phyloP scores from a whole-genome alignment of 2,888 invertebrate species.

The Cepaea hortensis region DNA sequence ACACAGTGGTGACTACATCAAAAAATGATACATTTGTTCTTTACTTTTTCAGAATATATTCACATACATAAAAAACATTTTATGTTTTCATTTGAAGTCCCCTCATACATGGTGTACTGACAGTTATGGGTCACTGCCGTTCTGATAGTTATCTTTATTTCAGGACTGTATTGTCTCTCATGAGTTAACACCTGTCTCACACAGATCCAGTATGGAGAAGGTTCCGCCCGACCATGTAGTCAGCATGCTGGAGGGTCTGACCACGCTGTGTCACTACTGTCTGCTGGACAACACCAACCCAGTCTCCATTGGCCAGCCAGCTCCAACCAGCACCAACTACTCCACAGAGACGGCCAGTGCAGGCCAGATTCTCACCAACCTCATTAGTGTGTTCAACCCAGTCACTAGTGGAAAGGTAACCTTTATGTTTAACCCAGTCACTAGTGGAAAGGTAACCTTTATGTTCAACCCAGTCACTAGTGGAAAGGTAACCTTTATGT shows the following conservation, averaged over 20 bases:
- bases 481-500: neutral
- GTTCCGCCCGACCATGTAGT: constrained; percentile 86
- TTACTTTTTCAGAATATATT: no score
- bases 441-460: neutral
- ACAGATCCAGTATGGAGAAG: constrained; percentile 44
- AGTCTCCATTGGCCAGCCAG: constrained; percentile 72
- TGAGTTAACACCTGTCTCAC: neutral
- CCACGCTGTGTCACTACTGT: constrained; percentile 87
- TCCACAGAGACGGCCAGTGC: constrained; percentile 71
- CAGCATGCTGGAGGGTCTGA: constrained; percentile 86
- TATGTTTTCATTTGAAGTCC: no score
- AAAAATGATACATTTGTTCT: no score
- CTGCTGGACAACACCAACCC: constrained; percentile 80
- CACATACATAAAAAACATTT: no score
- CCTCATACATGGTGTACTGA: no score
- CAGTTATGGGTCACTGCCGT: no score
- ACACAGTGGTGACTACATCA: no score
- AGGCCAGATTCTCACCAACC: constrained; percentile 86
- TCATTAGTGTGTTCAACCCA: constrained; percentile 88
- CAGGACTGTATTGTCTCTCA: neutral
- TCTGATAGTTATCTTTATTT: no score
- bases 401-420: constrained; percentile 74
- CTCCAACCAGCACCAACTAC: constrained; percentile 76
- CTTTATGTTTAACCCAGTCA: neutral
- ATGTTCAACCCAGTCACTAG: neutral